Base-by-base conservation (phyloP, 2,888 invertebrate species). In the Aethes cnicana region DNA sequence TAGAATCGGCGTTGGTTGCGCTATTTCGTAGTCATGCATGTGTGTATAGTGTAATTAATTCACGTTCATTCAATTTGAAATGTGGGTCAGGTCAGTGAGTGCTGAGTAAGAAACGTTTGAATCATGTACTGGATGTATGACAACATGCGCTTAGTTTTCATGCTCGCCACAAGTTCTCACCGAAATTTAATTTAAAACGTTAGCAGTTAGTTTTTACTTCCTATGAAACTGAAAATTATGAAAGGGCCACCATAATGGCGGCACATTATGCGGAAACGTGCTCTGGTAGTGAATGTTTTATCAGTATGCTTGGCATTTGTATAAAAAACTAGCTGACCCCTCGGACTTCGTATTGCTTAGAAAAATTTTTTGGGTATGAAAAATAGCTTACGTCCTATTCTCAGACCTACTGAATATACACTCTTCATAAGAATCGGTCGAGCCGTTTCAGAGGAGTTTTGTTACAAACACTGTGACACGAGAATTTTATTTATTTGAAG, bases 31-130 rank as follows among this genome's bases (percentile, higher is more conserved):
- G 7, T 32, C 44, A 53, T 52, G 50, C 58, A 57, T 56, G 55
- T 55, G 56, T 54, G 37, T 55, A 57, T 59, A 60, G 60, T 53
- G 56, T 57, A 53, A 60, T 60, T 60, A 60, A 58, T 58, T 56
- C 20, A 11, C 37, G 20, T 26, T 33, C 17, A 39, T 25, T 41
- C 25, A n/a, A 44, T n/a, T n/a, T n/a, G n/a, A n/a, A n/a, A 33
- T 48, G 33, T 41, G 20, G 25, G 20, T 33, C 33, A 26, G 11
- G 44, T 33, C 32, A 16, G 12, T 14, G 23, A 25, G 8, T 23
- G 39, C 8, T 9, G 28, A 37, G 12, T 14, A 20, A 20, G 26
- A 33, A 26, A 32, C 14, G 12, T 48, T 25, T 41, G 32, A 33
- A 17, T 11, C 36, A 17, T 17, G 14, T 18, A 47, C 7, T 20